phyloP scores from a whole-genome alignment of 2,113 vertebrate genomes.

The Nipponia nippon region DNA sequence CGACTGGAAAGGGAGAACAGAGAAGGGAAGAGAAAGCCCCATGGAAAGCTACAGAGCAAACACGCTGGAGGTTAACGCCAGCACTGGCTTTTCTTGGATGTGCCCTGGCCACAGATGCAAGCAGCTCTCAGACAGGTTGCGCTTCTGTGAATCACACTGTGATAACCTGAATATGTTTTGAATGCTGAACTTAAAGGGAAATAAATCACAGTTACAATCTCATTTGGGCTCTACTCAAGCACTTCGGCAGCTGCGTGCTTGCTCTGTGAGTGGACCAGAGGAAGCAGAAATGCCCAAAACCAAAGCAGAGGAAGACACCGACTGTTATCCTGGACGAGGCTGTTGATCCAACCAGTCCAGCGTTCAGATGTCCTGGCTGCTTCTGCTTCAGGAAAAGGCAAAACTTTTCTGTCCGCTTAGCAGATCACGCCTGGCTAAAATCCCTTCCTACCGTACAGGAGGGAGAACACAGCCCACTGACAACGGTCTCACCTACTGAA shows the following conservation, averaged over 20 bases:
- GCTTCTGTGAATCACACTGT: not conserved
- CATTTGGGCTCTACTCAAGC: not conserved
- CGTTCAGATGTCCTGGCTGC: not conserved
- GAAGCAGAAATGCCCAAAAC: not conserved
- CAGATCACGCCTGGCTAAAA: not conserved
- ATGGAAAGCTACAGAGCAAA: not conserved
- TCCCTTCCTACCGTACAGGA: not conserved
- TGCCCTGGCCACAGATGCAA: not conserved
- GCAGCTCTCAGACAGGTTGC: not conserved
- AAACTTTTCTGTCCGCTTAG: not conserved
- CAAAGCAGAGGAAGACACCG: not conserved
- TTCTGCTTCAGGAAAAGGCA: not conserved
- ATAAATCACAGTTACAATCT: conserved; percentile 29
- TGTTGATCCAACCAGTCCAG: not conserved
- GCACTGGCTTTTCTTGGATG: not conserved
- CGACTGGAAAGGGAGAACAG: not conserved
- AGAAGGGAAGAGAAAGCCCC: not conserved
- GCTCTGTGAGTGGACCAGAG: not conserved
- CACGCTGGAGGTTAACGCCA: not conserved
- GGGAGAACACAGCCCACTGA: not conserved
- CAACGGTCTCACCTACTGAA: not conserved
- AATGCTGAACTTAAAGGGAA: conserved; percentile 6
- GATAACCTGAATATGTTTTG: not conserved
- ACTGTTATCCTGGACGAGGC: not conserved
- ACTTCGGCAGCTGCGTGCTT: not conserved